Evolutionary conservation across 1,140 invertebrate genomes (phyloP).

Genomic region (Lordiphosa mommai): DNA sequence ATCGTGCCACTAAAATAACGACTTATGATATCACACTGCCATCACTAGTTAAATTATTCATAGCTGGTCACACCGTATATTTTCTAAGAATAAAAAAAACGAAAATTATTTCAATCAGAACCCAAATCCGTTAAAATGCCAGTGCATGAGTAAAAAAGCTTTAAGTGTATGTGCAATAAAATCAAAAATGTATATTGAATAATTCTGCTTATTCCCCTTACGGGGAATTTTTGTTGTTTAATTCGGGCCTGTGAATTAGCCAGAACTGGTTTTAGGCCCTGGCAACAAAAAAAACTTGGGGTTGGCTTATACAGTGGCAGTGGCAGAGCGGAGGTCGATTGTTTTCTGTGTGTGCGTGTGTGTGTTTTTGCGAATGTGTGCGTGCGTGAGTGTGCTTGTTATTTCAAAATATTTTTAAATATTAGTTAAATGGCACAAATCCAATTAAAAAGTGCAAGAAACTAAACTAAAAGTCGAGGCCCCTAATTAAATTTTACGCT

Average conservation of each 20-base stretch:
- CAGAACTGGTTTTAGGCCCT: slow-evolving; percentile 71
- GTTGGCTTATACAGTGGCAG: slow-evolving; percentile 75
- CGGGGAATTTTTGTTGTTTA: slow-evolving; percentile 5
- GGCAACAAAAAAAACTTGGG: slow-evolving; percentile 64
- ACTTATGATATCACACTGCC: too few species aligned
- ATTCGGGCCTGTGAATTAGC: slow-evolving; percentile 54
- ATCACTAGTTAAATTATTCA: too few species aligned
- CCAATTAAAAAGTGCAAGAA: slow-evolving; percentile 67
- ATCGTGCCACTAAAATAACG: too few species aligned
- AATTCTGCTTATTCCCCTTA: not conserved
- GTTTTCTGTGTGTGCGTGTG: slow-evolving; percentile 46
- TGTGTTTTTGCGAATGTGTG: slow-evolving; percentile 20
- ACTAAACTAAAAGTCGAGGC: not conserved
- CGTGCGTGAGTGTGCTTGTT: slow-evolving; percentile 16
- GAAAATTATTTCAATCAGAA: slow-evolving; percentile 39
- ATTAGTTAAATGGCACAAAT: slow-evolving; percentile 48
- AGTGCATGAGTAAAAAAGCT: slow-evolving; percentile 33
- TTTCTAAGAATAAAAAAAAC: slow-evolving; percentile 17
- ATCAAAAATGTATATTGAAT: not conserved
- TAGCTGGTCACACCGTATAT: too few species aligned
- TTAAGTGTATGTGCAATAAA: slow-evolving; percentile 36
- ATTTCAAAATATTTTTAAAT: slow-evolving; percentile 54
- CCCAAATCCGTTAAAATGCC: slow-evolving; percentile 40
- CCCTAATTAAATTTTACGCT: slow-evolving; percentile 65
- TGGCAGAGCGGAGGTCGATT: slow-evolving; percentile 68